These are phyloP conservation scores for Tenebrosternarchus preto DNA, from an alignment of 2,113 vertebrate genomes.

Conservation along the genomic window DNA sequence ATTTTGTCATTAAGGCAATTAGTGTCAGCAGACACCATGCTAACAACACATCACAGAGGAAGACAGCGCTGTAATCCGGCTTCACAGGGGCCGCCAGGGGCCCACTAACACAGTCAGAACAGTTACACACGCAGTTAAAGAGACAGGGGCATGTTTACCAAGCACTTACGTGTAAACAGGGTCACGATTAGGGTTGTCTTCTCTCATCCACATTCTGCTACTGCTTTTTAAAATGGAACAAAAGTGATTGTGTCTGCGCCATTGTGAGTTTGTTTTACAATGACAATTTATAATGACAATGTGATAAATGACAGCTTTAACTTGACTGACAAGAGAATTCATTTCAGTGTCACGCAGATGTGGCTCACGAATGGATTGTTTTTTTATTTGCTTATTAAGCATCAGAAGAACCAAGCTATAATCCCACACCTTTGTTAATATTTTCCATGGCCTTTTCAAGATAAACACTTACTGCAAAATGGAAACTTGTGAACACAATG, in stretches of 20 bases:
- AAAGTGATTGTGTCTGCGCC: neutral
- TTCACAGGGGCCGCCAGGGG: conserved; percentile 37
- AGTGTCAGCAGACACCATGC: conserved; percentile 58
- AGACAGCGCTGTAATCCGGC: conserved; percentile 51
- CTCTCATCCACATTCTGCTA: neutral
- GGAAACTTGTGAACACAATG: no score
- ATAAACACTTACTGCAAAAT: no score
- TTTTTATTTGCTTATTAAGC: no score
- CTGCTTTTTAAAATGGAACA: neutral
- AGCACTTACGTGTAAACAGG: neutral
- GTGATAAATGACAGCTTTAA: no score
- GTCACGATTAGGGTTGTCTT: neutral
- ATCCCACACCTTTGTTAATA: no score
- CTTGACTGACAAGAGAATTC: no score
- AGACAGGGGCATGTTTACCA: neutral
- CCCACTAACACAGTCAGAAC: conserved; percentile 9
- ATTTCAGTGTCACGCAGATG: no score
- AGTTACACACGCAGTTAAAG: conserved; percentile 45
- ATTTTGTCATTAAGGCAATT: conserved; percentile 70
- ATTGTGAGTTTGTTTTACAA: no score
- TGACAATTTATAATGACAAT: no score
- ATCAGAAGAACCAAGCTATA: no score
- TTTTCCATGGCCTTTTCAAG: no score
- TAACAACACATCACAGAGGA: conserved; percentile 55
- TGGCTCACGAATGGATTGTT: no score